Base-by-base conservation (phyloP, 2,113 vertebrate genomes). In the Clarias batrachus region DNA sequence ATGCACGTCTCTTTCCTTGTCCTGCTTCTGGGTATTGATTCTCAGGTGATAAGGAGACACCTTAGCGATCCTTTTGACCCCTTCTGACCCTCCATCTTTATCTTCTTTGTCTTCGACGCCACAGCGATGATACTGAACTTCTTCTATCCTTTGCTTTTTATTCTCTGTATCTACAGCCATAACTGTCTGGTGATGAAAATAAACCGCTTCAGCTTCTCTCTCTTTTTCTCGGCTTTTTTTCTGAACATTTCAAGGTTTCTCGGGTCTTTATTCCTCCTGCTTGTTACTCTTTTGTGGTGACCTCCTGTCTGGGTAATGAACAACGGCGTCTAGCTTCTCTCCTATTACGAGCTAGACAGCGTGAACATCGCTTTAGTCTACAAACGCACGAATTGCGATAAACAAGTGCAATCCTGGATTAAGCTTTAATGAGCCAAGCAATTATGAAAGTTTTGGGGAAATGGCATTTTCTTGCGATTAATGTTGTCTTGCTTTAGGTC, bases 101-200 rank as follows among this genome's bases (percentile, higher is more conserved):
- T 81, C 17, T 81, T 41, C 17, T 81, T 62, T 62, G 73, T 81
- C 27, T 17, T 81, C 23, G 13, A 76, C 30, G 48, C 57, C 48
- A 68, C 68, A 25, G 37, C 70, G 54, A 89, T 79, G 56, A 63
- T 62, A 63, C 76, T 41, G 63, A 41, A 80, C 37, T 74, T 76
- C 83, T 11, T 85, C 70, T 83, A 19, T 56, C 3, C 65, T 23
- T 16, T 52, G 25, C 54, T 60, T 27, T 85, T 56, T 81, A 23
- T 27, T 33, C n/a, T 82, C 21, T 82, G 86, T 87, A 87, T 8
- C 48, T n/a, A 76, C 62, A 21, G 54, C 76, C 21, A 62, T 71
- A 82, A 86, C 66, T 81, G 65, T 87, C 80, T 83, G 25, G 41
- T 73, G 77, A 37, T 80, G 80, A 84, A 89, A 87, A 85, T 89